These are phyloP conservation scores for Parazoanthus swiftii DNA, from an alignment of 92 coral and sea anemone genomes.

Conservation along the genomic window DNA sequence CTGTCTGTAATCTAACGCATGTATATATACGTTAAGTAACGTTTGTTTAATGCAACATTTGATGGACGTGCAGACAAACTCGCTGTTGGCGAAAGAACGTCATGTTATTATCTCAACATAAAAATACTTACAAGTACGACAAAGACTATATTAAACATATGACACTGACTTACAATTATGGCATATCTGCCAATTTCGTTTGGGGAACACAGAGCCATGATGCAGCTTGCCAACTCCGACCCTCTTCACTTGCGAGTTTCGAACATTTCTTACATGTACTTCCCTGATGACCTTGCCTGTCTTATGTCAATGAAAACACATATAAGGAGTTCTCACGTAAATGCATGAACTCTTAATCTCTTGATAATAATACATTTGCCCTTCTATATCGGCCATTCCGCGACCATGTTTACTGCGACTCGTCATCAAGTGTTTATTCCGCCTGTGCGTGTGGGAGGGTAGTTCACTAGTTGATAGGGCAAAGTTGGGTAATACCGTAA, in stretches of 20 bases:
- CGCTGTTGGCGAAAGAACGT: not conserved
- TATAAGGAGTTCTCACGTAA: not conserved
- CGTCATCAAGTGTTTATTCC: not conserved
- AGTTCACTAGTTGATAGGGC: no score
- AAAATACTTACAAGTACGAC: not conserved
- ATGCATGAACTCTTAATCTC: not conserved
- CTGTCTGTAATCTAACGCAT: not conserved
- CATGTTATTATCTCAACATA: not conserved
- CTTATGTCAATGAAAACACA: not conserved
- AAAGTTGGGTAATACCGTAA: not conserved
- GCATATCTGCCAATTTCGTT: slow-evolving; percentile 64
- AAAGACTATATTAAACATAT: not conserved
- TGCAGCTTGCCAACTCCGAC: not conserved
- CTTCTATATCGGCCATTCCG: not conserved
- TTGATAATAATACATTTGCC: not conserved
- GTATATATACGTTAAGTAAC: no score
- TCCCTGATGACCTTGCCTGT: no score
- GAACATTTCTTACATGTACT: no score
- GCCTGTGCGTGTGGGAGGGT: not conserved
- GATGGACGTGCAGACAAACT: not conserved
- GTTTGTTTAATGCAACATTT: no score
- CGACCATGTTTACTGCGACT: not conserved
- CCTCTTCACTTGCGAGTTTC: no score
- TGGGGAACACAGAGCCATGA: slow-evolving; percentile 37
- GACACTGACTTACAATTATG: slow-evolving; percentile 56